Conservation (phyloP, 2,888 invertebrate genomes). For the Cheilosia vernalis region DNA sequence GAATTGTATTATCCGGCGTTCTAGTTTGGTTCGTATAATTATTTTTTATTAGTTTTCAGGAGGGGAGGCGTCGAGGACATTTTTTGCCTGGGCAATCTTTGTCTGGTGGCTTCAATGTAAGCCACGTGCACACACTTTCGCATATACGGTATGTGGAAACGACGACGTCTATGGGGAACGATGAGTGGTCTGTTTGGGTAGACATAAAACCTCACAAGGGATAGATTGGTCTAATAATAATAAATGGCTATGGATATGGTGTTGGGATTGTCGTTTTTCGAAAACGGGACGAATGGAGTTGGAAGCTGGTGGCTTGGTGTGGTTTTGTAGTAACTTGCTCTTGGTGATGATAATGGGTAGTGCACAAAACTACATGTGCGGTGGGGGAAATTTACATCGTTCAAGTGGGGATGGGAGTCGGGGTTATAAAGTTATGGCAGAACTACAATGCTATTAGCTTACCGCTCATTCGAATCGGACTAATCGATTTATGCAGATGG, state of each 20-base stretch:
- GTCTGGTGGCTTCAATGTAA: constrained; percentile 42
- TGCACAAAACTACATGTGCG: constrained; percentile 22
- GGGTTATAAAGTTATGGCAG: constrained; percentile 28
- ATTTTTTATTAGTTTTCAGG: constrained; percentile 70
- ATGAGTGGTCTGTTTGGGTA: constrained; percentile 57
- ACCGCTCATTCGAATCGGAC: background rate
- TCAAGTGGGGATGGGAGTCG: background rate
- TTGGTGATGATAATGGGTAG: constrained; percentile 25
- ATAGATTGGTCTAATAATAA: constrained; percentile 75
- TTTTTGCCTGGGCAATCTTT: constrained; percentile 14
- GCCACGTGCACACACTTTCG: constrained; percentile 31
- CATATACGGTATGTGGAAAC: background rate
- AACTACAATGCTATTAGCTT: background rate
- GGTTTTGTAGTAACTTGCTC: constrained; percentile 53
- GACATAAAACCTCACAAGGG: constrained; percentile 68
- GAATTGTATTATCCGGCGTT: constrained; percentile 72
- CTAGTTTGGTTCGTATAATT: constrained; percentile 70
- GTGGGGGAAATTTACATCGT: constrained; percentile 38
- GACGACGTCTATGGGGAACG: constrained; percentile 16
- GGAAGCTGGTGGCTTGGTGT: constrained; percentile 60
- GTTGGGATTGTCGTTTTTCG: constrained; percentile 60
- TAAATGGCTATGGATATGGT: constrained; percentile 69
- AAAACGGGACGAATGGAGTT: constrained; percentile 55
- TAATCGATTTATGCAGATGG: constrained; percentile 54
- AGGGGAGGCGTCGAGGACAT: background rate